phyloP scores from a whole-genome alignment of 2,888 invertebrate genomes.

The Elegia similella region DNA sequence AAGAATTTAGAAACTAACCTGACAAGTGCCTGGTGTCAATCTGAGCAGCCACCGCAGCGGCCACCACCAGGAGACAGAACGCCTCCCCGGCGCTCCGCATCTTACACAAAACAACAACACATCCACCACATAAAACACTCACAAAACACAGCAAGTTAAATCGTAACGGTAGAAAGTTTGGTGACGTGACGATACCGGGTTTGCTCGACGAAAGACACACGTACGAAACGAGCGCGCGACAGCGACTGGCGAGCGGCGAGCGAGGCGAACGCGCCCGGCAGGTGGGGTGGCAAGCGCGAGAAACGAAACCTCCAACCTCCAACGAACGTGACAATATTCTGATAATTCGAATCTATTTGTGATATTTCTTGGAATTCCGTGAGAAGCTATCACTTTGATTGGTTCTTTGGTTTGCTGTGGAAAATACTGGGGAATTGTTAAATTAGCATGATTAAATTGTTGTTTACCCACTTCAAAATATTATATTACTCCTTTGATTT shows the following conservation, averaged over 20 bases:
- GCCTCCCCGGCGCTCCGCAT: slow-evolving; percentile 76
- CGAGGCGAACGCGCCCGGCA: slow-evolving; percentile 41
- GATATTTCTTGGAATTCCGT: neutral
- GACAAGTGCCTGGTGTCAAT: slow-evolving; percentile 71
- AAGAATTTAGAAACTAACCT: slow-evolving; percentile 45
- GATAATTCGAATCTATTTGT: neutral
- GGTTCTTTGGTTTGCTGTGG: neutral
- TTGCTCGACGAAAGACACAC: slow-evolving; percentile 33
- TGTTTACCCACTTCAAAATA: neutral
- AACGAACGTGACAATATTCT: neutral
- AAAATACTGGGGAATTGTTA: neutral
- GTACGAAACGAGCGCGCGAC: slow-evolving; percentile 41
- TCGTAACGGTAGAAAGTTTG: slow-evolving; percentile 63
- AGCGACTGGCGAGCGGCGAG: slow-evolving; percentile 49
- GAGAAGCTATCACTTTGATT: neutral
- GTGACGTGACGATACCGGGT: slow-evolving; percentile 51
- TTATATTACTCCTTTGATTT: neutral
- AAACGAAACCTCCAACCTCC: slow-evolving; percentile 13
- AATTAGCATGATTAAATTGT: neutral
- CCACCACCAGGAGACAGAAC: slow-evolving; percentile 67
- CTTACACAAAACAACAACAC: slow-evolving; percentile 50
- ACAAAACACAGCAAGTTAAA: slow-evolving; percentile 39
- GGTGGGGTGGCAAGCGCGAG: slow-evolving; percentile 47
- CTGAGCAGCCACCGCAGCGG: slow-evolving; percentile 59
- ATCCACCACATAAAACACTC: slow-evolving; percentile 68